Percentiles rank a stretch among this genome's conserved stretches.
Conservation (phyloP, 2,797 vertebrate species). For the Poeciliopsis gracilis region DNA sequence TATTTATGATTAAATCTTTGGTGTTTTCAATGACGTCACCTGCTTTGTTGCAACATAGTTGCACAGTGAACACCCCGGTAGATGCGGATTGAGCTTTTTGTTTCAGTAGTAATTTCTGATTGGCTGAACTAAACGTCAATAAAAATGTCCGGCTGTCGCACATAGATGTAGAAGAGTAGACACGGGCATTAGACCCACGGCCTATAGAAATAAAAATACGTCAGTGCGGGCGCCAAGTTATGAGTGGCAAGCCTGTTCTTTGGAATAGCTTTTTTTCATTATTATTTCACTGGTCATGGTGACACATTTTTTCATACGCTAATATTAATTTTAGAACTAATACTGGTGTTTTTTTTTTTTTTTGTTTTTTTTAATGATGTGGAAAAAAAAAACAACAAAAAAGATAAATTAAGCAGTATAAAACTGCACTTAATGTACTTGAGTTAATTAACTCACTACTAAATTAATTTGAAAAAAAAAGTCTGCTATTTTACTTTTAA, state of each 20-base stretch:
- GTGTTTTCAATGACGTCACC: conserved; percentile 14
- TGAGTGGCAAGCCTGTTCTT: not conserved
- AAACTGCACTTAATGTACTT: not conserved
- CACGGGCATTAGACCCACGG: not conserved
- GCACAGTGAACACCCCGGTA: not conserved
- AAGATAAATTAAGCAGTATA: not conserved
- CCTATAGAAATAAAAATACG: not conserved
- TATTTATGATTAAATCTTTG: not conserved
- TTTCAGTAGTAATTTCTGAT: conserved; percentile 49
- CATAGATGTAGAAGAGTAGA: conserved; percentile 4
- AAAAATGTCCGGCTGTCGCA: not conserved
- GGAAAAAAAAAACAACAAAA: not conserved
- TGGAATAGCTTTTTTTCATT: not conserved
- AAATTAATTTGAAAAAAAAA: no score
- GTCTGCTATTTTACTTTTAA: not conserved
- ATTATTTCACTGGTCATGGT: not conserved
- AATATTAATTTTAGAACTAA: not conserved
- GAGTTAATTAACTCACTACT: not conserved
- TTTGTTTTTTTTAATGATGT: not conserved
- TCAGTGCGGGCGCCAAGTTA: not conserved
- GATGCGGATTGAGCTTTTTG: conserved; percentile 36
- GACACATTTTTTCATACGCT: not conserved
- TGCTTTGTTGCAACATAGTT: not conserved
- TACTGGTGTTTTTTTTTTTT: not conserved
- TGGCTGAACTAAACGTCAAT: conserved; percentile 44